These are phyloP conservation scores for Clusia tigrina DNA, from an alignment of 2,888 invertebrate genomes.

Conservation along the genomic window DNA sequence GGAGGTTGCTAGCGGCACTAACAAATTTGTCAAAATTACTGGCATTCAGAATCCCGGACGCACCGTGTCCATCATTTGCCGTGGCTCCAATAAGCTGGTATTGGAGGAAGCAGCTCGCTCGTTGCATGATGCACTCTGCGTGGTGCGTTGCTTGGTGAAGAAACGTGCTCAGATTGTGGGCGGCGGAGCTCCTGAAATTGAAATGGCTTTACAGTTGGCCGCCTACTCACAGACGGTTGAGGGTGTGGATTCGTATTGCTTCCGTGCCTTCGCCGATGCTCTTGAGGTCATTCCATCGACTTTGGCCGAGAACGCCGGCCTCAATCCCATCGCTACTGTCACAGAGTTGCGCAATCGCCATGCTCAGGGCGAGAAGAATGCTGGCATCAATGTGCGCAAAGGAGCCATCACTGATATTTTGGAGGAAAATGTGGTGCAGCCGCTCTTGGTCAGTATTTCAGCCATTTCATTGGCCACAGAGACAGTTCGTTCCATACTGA, in stretches of 20 bases:
- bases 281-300: constrained; percentile 93
- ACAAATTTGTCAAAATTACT: constrained; percentile 91
- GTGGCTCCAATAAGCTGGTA: constrained; percentile 85
- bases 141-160: constrained; percentile 95
- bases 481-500: constrained; percentile 96
- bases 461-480: constrained; percentile 95
- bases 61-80: constrained; percentile 91
- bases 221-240: constrained; percentile 82
- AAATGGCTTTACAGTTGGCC: constrained; percentile 84
- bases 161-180: constrained; percentile 92
- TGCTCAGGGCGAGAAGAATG: constrained; percentile 82
- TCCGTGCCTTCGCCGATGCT: constrained; percentile 94
- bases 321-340: constrained; percentile 94
- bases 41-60: constrained; percentile 87
- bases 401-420: constrained; percentile 96
- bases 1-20: constrained; percentile 87
- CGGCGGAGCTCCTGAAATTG: constrained; percentile 97
- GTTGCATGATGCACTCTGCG: constrained; percentile 88
- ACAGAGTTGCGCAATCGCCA: constrained; percentile 95
- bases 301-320: constrained; percentile 85
- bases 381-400: constrained; percentile 96
- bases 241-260: constrained; percentile 95
- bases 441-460: constrained; percentile 91
- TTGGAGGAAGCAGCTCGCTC: constrained; percentile 91
- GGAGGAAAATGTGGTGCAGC: constrained; percentile 97